Evolutionary conservation across 2,797 vertebrate species (phyloP), one percentile per base, ranked within the genome.

Genomic region (Gymnodraco acuticeps): DNA sequence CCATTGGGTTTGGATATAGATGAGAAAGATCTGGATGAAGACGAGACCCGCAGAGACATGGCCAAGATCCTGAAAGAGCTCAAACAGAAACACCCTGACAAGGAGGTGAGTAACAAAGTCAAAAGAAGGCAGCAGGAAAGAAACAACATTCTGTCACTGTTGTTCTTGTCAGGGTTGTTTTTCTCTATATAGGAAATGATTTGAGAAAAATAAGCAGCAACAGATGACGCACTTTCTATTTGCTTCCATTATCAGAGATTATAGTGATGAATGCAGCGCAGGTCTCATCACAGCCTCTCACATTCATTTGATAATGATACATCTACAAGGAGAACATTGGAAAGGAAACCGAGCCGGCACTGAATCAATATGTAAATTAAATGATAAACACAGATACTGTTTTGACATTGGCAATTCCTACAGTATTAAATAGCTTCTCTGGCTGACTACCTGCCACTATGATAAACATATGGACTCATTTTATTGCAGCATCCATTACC

Each of bases 1-100:
- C 96, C 97, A 1, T 86, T 95, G 80, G 94, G 94, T 63, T 89
- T 99, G 87, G 97, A 99, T 64, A 90, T 97, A 4, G 97, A 98
- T 12, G 97, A 98, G 80, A 97, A 97, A 72, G 98, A 99, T 81
- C 95, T 98, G 87, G 97, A 99, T 11, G 98, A 99, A 42, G 98
- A 99, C 64, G 98, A 99, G 90, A 96, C 97, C 27, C 95, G 98
- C 23, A 95, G 97, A 77, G 98, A 99, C 87, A 99, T 99, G 98
- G 98, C 98, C 17, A 96, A 97, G 83, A 99, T 99, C 88, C 93
- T 99, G 85, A 99, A 99, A 84, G 98, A 99, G 80, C 95, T 99
- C 75, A 99, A 99, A 86, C 98, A 99, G 92, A 99, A 99, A 78
- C 97, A 99, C 80, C 98, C 98, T 0, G 98, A 99, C 66, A 99